Percentiles rank a stretch among this genome's conserved stretches.
Evolutionary conservation across 2,888 invertebrate species (phyloP).

Genomic region (Esperia sulphurella): DNA sequence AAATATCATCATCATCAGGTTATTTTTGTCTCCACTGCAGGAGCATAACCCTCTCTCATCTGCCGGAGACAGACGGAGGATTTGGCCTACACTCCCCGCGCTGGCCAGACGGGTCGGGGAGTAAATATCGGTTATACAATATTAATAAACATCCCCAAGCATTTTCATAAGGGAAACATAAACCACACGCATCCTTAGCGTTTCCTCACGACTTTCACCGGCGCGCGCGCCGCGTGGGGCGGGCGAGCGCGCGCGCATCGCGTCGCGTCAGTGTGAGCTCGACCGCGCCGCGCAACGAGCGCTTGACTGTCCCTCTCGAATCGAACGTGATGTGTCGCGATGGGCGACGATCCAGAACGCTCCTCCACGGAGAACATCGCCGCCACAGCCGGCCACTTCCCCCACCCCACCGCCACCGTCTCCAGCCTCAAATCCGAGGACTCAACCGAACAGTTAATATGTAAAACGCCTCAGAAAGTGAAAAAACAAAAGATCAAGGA

Average conservation of each 20-base stretch:
- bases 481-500: constrained; percentile 32
- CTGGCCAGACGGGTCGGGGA: no score
- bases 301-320: constrained; percentile 4
- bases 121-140: no score
- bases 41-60: no score
- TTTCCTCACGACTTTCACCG: no score
- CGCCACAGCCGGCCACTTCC: constrained; percentile 26
- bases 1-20: no score
- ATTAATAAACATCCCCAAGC: not conserved
- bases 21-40: no score
- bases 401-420: constrained; percentile 56
- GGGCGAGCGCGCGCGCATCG: no score
- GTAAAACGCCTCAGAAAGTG: constrained; percentile 68
- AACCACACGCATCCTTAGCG: not conserved
- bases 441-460: constrained; percentile 79
- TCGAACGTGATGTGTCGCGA: constrained; percentile 22
- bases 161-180: not conserved
- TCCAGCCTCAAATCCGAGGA: constrained; percentile 73
- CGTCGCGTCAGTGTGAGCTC: no score
- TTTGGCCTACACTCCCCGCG: no score
- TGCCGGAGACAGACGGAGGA: no score
- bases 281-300: no score
- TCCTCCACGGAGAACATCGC: constrained; percentile 24
- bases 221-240: no score
- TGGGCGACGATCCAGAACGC: constrained; percentile 34